Evolutionary conservation across 2,888 invertebrate genomes (phyloP), one percentile per base, ranked within the genome.

Genomic region (Tipula helvola): DNA sequence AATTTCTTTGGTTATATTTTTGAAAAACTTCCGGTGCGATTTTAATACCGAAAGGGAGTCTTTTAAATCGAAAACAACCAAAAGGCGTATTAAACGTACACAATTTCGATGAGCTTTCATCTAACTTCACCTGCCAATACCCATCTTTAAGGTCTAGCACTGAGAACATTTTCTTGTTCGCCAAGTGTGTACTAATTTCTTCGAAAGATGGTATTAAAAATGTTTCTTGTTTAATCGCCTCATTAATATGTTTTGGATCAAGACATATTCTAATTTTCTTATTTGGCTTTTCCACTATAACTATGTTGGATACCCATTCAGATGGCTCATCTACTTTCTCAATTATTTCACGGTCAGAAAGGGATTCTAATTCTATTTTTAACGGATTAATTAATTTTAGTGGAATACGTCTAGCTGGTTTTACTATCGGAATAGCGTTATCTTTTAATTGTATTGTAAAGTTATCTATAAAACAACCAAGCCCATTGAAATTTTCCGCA

Each of bases 131-230:
- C 52, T 88, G 88, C 87, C 87, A 87, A 86, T 87, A 88, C 5
- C 88, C 88, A 39, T 87, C 85, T 83, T 88, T 88, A 41, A 88
- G 47, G 86, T 88, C 87, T 28, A 88, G 85, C 18, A 88, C 57
- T 57, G 57, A 57, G 4, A 57, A 57, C 1, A 57, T 57, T 2
- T 57, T 36, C 28, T 28, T 28, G 28, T 28, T 28, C 28, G 28
- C 28, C 28, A 28, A 28, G 28, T 28, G 28, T 28, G 86, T 28
- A 42, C 52, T 87, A 16, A 87, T 57, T 86, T 88, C 88, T 85
- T 88, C 87, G 84, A 88, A 87, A 83, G 86, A 87, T 28, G 87
- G 87, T 87, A 88, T 88, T 44, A 87, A 44, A 86, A 87, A 86
- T 28, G 28, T 28, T 28, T 28, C 28, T 2, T 28, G 28, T 28